A percentile compares a stretch with the other conserved stretches of the same genome.
Evolutionary conservation across 2,888 invertebrate genomes (phyloP).

Genomic region (Synanthedon vespiformis): DNA sequence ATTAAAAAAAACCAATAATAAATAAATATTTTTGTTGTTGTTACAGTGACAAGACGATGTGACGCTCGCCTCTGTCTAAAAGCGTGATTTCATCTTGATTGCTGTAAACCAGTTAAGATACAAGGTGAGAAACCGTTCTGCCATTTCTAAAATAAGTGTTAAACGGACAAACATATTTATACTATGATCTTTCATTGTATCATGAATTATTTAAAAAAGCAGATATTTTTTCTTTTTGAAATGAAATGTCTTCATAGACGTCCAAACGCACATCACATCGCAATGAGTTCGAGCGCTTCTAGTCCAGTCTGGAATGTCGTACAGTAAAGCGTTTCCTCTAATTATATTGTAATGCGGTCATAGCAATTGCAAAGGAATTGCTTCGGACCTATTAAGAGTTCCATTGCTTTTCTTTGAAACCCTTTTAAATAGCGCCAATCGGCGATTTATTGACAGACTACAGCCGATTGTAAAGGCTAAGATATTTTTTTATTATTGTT

Average conservation of each 20-base stretch:
- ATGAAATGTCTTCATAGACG: no score
- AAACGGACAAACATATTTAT: no score
- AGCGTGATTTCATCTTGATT: slow-evolving; percentile 41
- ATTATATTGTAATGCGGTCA: slow-evolving; percentile 10
- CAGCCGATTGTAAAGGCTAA: no score
- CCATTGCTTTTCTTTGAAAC: slow-evolving; percentile 10
- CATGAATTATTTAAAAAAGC: no score
- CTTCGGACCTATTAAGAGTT: slow-evolving; percentile 7
- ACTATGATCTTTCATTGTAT: no score
- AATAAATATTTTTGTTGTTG: slow-evolving; percentile 16
- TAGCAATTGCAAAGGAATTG: not conserved
- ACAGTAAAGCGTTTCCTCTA: not conserved
- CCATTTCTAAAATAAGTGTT: not conserved
- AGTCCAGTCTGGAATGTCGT: not conserved
- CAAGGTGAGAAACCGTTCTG: slow-evolving; percentile 20
- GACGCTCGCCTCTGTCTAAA: slow-evolving; percentile 31
- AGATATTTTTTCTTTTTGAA: no score
- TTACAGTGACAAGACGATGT: slow-evolving; percentile 55
- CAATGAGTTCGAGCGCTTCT: not conserved
- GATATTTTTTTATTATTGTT: no score
- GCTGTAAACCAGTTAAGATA: slow-evolving; percentile 21
- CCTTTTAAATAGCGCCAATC: slow-evolving; percentile 9
- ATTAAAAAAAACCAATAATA: no score
- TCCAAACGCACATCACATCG: no score
- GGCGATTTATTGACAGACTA: slow-evolving; percentile 10